A percentile compares a stretch with the other conserved stretches of the same genome.
Conservation (phyloP, 2,888 invertebrate species). For the Caenorhabditis sp. region DNA sequence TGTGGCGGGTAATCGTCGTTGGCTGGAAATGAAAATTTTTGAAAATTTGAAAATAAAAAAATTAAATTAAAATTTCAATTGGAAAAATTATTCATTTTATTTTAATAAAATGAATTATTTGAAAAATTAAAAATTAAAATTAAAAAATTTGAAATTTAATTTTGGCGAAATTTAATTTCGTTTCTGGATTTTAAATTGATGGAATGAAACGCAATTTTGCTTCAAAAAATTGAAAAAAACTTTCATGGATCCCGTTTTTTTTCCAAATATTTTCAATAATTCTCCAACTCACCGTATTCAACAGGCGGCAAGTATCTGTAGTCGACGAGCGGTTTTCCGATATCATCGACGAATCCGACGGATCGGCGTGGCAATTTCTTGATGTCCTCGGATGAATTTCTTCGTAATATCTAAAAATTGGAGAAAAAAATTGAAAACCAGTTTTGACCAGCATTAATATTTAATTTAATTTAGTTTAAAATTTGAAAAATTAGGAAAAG, state of each 20-base stretch:
- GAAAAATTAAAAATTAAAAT: no score
- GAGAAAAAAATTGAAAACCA: no score
- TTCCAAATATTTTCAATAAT: neutral
- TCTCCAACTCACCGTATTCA: neutral
- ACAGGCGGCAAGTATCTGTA: slow-evolving; percentile 7
- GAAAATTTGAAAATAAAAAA: no score
- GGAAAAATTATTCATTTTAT: neutral
- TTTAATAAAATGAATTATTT: slow-evolving; percentile 1
- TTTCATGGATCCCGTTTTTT: no score
- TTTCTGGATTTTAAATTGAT: no score
- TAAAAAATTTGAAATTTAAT: no score
- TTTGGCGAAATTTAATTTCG: no score
- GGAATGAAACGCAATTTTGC: no score
- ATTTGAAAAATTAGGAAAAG: no score
- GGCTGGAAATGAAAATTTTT: slow-evolving; percentile 4
- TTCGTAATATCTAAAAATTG: slow-evolving; percentile 13
- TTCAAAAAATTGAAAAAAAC: no score
- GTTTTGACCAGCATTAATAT: no score
- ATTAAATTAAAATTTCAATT: neutral
- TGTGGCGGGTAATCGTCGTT: neutral
- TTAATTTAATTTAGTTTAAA: no score
- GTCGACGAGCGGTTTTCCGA: slow-evolving; percentile 52
- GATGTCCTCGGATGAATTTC: neutral
- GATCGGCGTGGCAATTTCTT: slow-evolving; percentile 1
- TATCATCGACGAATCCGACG: slow-evolving; percentile 37